These are phyloP conservation scores for Seira musarum DNA, from an alignment of 2,888 invertebrate genomes.

Conservation along the genomic window DNA sequence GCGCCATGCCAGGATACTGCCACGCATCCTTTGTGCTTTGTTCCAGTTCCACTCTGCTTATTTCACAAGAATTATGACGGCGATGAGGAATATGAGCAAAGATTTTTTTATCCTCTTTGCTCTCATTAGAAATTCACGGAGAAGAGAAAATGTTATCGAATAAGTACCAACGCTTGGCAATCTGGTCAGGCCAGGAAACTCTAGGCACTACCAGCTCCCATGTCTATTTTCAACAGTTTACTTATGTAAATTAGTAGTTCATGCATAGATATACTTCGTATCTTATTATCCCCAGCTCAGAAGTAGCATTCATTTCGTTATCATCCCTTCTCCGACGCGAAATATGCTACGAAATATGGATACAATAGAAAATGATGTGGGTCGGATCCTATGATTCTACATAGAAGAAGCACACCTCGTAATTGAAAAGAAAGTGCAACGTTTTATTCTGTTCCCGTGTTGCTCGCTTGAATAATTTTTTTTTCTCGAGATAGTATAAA, in stretches of 20 bases:
- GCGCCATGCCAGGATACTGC: no score
- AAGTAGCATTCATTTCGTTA: background rate
- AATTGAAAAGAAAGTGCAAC: constrained; percentile 8
- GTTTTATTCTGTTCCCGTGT: no score
- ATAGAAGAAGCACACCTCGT: background rate
- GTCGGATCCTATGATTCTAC: background rate
- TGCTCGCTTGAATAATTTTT: background rate
- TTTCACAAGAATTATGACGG: no score
- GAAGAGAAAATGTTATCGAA: background rate
- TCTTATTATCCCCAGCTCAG: background rate
- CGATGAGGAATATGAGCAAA: background rate
- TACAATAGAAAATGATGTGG: background rate
- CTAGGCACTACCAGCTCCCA: no score
- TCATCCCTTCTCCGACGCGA: background rate
- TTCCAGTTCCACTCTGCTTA: no score
- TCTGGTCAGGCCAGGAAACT: no score
- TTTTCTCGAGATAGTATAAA: background rate
- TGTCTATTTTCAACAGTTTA: constrained; percentile 6
- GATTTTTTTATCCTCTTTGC: background rate
- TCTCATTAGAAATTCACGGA: constrained; percentile 10
- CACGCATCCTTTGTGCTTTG: no score
- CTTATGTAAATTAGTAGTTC: background rate
- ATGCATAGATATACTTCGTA: background rate
- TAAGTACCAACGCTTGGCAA: no score
- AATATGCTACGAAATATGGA: background rate